Percentiles rank a stretch among this genome's conserved stretches.
Conservation (phyloP, 2,113 vertebrate species). For the Tretioscincus oriximinensis region DNA sequence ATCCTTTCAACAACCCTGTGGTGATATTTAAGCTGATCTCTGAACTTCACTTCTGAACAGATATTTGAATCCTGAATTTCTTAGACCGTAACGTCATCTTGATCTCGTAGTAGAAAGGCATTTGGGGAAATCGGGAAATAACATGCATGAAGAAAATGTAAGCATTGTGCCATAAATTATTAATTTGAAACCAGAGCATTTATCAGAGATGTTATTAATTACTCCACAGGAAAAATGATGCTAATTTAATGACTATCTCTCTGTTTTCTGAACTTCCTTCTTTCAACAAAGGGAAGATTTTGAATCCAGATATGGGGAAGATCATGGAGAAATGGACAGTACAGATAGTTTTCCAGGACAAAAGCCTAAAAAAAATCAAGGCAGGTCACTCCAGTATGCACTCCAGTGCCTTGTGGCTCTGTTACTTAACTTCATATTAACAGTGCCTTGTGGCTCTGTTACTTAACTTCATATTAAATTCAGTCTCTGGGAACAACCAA, state of each 20-base stretch:
- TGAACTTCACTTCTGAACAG: not conserved
- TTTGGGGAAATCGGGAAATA: constrained; percentile 2
- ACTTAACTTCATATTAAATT: constrained; percentile 27
- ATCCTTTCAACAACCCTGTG: not conserved
- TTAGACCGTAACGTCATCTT: not conserved
- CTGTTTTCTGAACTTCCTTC: not conserved
- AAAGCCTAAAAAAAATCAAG: constrained; percentile 32
- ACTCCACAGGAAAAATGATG: not conserved
- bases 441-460: constrained; percentile 42
- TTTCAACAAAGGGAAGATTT: not conserved
- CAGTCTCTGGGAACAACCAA: not conserved
- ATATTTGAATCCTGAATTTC: not conserved
- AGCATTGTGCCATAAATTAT: not conserved
- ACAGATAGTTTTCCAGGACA: constrained; percentile 50
- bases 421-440: constrained; percentile 34
- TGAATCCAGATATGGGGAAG: not conserved
- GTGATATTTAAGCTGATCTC: not conserved
- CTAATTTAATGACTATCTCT: not conserved
- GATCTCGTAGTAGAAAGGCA: too few species aligned
- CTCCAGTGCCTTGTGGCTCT: constrained; percentile 37
- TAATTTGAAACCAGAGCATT: not conserved
- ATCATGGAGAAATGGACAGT: not conserved
- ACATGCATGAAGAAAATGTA: not conserved
- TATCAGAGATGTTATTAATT: not conserved
- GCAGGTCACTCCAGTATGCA: constrained; percentile 36